Evolutionary conservation across 2,888 invertebrate genomes (phyloP), one percentile per base, ranked within the genome.

Genomic region (Agrenia bidenticulata): DNA sequence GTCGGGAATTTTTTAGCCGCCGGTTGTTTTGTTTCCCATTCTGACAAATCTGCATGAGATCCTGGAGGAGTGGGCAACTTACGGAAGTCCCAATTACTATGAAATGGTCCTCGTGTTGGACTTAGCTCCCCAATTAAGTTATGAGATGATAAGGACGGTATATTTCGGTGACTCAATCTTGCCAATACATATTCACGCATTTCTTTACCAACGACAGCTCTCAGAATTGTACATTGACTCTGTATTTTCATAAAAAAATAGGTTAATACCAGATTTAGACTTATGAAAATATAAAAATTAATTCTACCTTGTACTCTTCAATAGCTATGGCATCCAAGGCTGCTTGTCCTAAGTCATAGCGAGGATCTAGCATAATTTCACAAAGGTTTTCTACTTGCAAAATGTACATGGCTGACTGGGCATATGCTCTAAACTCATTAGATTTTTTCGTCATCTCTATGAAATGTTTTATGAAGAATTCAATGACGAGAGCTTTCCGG

Each of bases 401-500:
- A 42, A 90, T 80, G 77, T 89, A 90, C 65, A 87, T 83, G 1
- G 84, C 80, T 7, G 87, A 86, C 77, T 88, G 86, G 63, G 83
- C 81, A 21, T 83, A 80, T 0, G 87, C 84, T 13, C 85, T 83
- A 68, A 87, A 86, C 68, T 84, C 83, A 17, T 85, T 84, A 69
- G 88, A 86, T 56, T 83, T 84, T 60, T 85, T 83, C 0, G 88
- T 86, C 84, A 90, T 88, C 59, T 85, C 83, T 39, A 90, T 84
- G 75, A 89, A 87, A 77, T 89, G 89, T 19, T 85, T 82, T 56
- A 89, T 85, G 75, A 91, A 88, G 77, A 88, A 86, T 77, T 87
- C 85, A 0, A 90, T 63, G 15, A 72, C 39, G 11, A 72, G 55
- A 1, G 63, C 56, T 19, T 65, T 57, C 2, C 75, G 64, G 23